These are phyloP conservation scores for Philaethria dido DNA, from an alignment of 2,888 invertebrate genomes.

Conservation along the genomic window DNA sequence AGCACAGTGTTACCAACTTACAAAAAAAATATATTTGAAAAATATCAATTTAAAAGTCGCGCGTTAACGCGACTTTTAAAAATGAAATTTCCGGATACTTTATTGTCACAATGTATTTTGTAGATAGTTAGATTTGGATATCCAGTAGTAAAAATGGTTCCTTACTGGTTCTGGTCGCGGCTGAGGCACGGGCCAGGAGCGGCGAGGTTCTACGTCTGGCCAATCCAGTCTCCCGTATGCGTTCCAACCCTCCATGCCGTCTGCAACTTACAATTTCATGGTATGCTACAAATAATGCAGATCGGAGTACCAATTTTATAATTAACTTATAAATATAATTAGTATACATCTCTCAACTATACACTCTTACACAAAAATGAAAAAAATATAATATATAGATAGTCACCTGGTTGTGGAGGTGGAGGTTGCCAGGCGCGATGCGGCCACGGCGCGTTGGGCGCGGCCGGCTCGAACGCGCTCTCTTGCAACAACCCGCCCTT, in stretches of 20 bases:
- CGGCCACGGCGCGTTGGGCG: constrained; percentile 53
- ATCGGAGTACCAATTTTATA: too few relatives aligned
- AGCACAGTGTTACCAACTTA: too few relatives aligned
- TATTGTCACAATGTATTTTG: too few relatives aligned
- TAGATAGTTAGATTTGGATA: neutral
- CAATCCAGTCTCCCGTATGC: constrained; percentile 54
- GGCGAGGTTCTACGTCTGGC: constrained; percentile 63
- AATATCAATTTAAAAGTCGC: too few relatives aligned
- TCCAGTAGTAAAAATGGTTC: neutral
- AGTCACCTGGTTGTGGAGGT: constrained; percentile 40
- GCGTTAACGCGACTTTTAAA: too few relatives aligned
- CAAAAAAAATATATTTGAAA: too few relatives aligned
- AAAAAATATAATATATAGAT: neutral
- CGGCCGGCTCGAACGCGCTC: constrained; percentile 54
- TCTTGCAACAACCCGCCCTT: constrained; percentile 86
- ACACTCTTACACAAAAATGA: too few relatives aligned
- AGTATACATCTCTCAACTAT: too few relatives aligned
- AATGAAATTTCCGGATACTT: too few relatives aligned
- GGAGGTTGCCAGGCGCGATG: constrained; percentile 54
- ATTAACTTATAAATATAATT: too few relatives aligned
- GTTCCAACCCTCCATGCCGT: constrained; percentile 52
- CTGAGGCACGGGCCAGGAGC: constrained; percentile 71
- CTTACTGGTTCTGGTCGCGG: constrained; percentile 54
- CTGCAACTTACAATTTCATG: constrained; percentile 18
- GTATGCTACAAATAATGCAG: neutral